These are phyloP conservation scores for Drosophila novamexicana DNA, from an alignment of 1,140 invertebrate genomes.

Conservation along the genomic window DNA sequence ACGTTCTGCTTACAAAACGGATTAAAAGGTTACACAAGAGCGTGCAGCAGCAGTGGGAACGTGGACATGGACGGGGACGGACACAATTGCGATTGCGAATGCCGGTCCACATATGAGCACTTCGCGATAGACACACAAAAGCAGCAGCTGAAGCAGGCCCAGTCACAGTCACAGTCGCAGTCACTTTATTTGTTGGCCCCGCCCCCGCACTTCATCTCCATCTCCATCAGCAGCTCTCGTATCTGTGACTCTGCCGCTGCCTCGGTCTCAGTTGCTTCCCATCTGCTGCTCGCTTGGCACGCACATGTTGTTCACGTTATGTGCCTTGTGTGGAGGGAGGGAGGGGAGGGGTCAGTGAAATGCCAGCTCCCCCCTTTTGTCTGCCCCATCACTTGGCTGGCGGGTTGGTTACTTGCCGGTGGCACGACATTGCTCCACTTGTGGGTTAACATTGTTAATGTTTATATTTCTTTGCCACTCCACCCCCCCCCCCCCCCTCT, in stretches of 20 bases:
- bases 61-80: constrained; percentile 42
- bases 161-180: constrained; percentile 37
- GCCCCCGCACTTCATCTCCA: neutral
- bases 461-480: constrained; percentile 14
- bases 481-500: neutral
- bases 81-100: constrained; percentile 39
- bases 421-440: constrained; percentile 80
- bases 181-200: constrained; percentile 69
- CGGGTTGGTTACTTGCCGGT: constrained; percentile 60
- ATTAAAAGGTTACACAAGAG: constrained; percentile 83
- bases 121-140: constrained; percentile 26
- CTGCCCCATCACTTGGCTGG: constrained; percentile 33
- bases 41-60: constrained; percentile 56
- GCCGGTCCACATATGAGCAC: constrained; percentile 32
- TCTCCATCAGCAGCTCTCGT: neutral
- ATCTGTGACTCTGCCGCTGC: neutral
- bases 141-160: constrained; percentile 20
- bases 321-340: constrained; percentile 5
- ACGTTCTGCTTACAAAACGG: constrained; percentile 83
- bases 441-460: constrained; percentile 61
- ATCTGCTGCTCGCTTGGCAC: constrained; percentile 47
- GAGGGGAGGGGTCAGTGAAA: constrained; percentile 11
- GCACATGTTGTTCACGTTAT: constrained; percentile 74
- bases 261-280: constrained; percentile 22
- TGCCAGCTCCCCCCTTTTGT: constrained; percentile 1